Conservation (phyloP, 2,797 vertebrate species). For the Leuciscus waleckii region DNA sequence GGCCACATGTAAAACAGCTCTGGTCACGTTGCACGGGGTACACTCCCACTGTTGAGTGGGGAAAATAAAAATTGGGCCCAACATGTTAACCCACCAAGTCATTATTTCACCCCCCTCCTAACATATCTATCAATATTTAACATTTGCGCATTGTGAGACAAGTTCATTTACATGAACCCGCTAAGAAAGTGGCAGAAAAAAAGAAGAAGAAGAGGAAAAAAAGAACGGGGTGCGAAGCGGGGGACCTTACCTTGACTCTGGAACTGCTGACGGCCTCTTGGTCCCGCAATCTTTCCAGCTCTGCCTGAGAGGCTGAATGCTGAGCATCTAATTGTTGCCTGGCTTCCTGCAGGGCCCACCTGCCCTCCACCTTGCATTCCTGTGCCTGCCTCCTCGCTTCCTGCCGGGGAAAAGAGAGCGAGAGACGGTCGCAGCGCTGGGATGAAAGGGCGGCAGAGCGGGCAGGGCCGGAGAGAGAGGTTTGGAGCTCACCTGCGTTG, state of each 20-base stretch:
- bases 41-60: slow-evolving; percentile 19
- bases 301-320: slow-evolving; percentile 86
- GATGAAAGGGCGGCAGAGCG: slow-evolving; percentile 68
- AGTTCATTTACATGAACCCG: slow-evolving; percentile 55
- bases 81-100: slow-evolving; percentile 50
- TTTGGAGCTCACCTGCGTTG: slow-evolving; percentile 90
- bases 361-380: slow-evolving; percentile 82
- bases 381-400: slow-evolving; percentile 92
- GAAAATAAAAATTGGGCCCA: slow-evolving; percentile 29
- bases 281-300: slow-evolving; percentile 91
- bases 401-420: slow-evolving; percentile 70
- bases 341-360: slow-evolving; percentile 84
- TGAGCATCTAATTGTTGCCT: slow-evolving; percentile 86
- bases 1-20: slow-evolving; percentile 44
- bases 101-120: slow-evolving; percentile 60
- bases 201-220: slow-evolving; percentile 9
- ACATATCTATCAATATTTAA: slow-evolving; percentile 63
- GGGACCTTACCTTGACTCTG: slow-evolving; percentile 86
- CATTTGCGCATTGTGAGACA: slow-evolving; percentile 49
- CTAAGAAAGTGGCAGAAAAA: slow-evolving; percentile 36
- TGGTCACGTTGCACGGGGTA: slow-evolving; percentile 21
- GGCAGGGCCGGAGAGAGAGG: slow-evolving; percentile 77
- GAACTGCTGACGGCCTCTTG: slow-evolving; percentile 79
- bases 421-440: slow-evolving; percentile 49
- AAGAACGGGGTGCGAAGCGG: slow-evolving; percentile 34